Evolutionary conservation across 2,888 invertebrate genomes (phyloP).

Genomic region (Microctonus hyperodae): DNA sequence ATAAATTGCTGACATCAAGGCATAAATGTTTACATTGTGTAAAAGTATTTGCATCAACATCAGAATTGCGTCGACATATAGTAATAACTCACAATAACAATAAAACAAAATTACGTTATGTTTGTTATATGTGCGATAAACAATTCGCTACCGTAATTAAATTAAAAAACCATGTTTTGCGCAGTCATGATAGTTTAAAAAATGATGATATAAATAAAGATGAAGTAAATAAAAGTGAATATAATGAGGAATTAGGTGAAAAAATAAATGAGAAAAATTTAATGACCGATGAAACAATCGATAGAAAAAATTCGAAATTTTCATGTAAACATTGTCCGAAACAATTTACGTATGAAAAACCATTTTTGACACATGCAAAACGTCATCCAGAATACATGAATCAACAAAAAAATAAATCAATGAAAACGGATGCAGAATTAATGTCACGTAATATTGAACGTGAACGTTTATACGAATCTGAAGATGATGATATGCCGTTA

Average conservation of each 20-base stretch:
- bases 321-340: conserved; percentile 54
- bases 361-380: conserved; percentile 52
- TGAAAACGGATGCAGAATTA: conserved; percentile 3
- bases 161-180: conserved; percentile 48
- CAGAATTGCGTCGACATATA: conserved; percentile 49
- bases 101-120: conserved; percentile 49
- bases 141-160: conserved; percentile 48
- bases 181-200: conserved; percentile 40
- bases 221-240: neutral
- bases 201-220: conserved; percentile 16
- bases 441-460: neutral
- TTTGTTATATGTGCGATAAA: conserved; percentile 54
- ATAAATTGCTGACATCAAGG: conserved; percentile 43
- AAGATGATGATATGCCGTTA: conserved; percentile 46
- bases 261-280: conserved; percentile 31
- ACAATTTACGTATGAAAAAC: conserved; percentile 55
- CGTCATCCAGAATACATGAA: conserved; percentile 49
- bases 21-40: conserved; percentile 52
- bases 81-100: conserved; percentile 45
- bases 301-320: conserved; percentile 47
- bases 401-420: conserved; percentile 14
- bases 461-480: conserved; percentile 40
- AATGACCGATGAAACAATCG: conserved; percentile 31
- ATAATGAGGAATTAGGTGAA: neutral
- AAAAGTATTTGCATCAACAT: conserved; percentile 49